Conservation (phyloP, 2,113 vertebrate species). For the Cariama cristata region DNA sequence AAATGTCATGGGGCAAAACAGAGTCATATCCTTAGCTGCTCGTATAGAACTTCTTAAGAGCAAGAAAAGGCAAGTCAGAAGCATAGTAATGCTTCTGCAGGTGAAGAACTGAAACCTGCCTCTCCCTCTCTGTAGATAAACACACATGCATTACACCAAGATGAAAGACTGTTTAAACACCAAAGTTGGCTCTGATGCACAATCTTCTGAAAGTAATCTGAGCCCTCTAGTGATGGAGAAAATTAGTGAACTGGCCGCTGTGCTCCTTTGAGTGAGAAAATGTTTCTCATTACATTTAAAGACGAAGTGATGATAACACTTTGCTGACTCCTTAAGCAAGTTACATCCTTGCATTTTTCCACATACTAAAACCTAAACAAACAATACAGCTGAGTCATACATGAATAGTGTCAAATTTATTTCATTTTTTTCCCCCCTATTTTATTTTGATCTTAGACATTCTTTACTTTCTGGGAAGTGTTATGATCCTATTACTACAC, state of each 20-base stretch:
- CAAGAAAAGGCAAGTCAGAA: not conserved
- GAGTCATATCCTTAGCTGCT: not conserved
- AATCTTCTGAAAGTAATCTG: slow-evolving; percentile 27
- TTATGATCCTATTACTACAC: not conserved
- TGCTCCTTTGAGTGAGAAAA: not conserved
- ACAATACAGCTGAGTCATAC: not conserved
- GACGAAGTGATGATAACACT: not conserved
- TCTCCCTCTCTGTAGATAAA: not conserved
- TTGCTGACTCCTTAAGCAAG: not conserved
- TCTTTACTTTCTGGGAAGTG: not conserved
- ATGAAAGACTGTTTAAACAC: not conserved
- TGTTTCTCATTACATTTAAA: not conserved
- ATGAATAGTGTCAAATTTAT: not conserved
- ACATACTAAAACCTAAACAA: not conserved
- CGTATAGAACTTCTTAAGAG: not conserved
- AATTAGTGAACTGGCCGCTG: slow-evolving; percentile 15
- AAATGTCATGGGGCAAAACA: not conserved
- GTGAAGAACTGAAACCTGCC: not conserved
- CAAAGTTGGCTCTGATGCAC: not conserved
- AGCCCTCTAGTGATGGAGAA: slow-evolving; percentile 50
- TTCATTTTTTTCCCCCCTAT: no score
- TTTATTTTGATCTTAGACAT: not conserved
- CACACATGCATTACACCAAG: not conserved
- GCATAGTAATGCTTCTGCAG: fast-evolving
- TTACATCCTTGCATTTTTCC: not conserved